Conservation (phyloP, 2,113 vertebrate genomes). For the Mustela lutreola region DNA sequence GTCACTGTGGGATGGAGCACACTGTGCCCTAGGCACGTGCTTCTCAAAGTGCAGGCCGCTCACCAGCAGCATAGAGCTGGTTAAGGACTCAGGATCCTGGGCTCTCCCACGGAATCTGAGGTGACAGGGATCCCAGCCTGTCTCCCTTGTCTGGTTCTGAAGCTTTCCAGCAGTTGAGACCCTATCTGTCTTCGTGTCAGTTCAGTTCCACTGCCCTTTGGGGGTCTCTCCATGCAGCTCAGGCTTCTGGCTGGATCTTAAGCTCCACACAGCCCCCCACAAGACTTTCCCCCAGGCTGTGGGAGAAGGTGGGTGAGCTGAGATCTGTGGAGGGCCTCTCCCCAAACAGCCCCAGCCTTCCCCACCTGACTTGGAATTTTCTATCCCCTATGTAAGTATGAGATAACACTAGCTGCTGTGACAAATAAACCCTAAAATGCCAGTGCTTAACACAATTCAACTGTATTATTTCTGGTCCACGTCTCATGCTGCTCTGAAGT, state of each 20-base stretch:
- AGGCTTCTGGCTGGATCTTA: background rate
- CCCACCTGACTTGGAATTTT: background rate
- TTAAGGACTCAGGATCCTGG: background rate
- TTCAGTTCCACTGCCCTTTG: too few species aligned
- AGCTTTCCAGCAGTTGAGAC: background rate
- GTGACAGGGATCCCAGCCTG: too few species aligned
- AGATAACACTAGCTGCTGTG: background rate
- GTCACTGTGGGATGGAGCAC: background rate
- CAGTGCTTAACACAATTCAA: background rate
- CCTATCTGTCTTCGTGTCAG: background rate
- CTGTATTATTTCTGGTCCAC: background rate
- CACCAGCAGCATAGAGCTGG: background rate
- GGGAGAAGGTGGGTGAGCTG: background rate
- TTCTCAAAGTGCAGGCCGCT: background rate
- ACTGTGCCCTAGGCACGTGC: rapidly evolving
- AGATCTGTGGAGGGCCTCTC: background rate
- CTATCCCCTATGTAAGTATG: background rate
- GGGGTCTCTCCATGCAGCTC: background rate
- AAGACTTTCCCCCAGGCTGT: background rate
- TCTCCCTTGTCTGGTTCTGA: background rate
- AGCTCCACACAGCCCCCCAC: background rate
- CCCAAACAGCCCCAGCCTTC: background rate
- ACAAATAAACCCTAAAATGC: background rate
- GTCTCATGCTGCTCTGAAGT: background rate
- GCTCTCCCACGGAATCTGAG: background rate